Base-by-base conservation (phyloP, 2,113 vertebrate genomes). In the Rhagologus leucostigma region DNA sequence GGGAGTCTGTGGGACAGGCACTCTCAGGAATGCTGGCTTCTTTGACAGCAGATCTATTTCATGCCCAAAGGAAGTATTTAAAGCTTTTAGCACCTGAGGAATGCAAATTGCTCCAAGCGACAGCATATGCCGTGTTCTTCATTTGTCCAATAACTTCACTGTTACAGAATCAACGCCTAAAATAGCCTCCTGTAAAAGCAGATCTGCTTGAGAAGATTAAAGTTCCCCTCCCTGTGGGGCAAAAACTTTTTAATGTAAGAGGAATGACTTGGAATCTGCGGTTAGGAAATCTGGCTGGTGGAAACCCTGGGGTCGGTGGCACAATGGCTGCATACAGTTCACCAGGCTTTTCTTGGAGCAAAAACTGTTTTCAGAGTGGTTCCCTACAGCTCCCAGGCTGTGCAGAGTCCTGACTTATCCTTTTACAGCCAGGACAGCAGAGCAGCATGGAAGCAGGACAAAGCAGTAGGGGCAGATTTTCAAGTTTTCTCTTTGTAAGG, bases 41-140 rank as follows among this genome's bases (percentile, higher is more conserved):
- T 94, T 80, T 95, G 74, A 39, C 39, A 6, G 82, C 88, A 88
- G 71, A 84, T 94, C 92, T 90, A 37, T 96, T 95, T 95, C 75
- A 35, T 93, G 82, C 47, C 92, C 90, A 92, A 59, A 97, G 85
- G 95, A 96, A 97, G 85, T 93, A 96, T 95, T 96, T 94, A 88
- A 90, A 93, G 65, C 79, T 67, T 96, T 90, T 75, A 93, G 88
- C 71, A 96, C 95, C 95, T 92, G 93, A 95, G 92, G 96, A 97
- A 96, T 96, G 85, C 1, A 8, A 92, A 86, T 86, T 86, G 56
- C 90, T 93, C 82, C 52, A 56, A 89, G 79, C n/a, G 20, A 47
- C 87, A 90, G 68, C 64, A 77, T 53, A 84, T 92, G 83, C 90
- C 35, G 2, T 60, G 79, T 55, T 93, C 92, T 81, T 88, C 87